These are phyloP conservation scores for Coelinius sp. DNA, from an alignment of 2,888 invertebrate genomes.

Conservation along the genomic window DNA sequence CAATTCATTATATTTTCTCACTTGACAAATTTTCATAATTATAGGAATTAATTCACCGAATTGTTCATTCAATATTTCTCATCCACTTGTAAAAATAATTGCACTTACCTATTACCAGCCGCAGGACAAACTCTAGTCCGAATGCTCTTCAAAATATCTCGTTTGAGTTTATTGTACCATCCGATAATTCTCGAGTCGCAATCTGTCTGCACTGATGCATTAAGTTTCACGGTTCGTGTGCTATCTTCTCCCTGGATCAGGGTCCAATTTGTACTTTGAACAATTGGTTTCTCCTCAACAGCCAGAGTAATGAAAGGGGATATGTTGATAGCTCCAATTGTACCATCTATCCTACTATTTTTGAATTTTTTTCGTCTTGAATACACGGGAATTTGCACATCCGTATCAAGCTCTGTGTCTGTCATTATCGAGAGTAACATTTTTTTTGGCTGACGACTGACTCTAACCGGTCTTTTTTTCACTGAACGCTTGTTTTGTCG, in stretches of 20 bases:
- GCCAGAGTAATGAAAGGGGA: constrained; percentile 10
- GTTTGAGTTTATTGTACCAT: constrained; percentile 56
- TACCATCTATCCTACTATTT: background rate
- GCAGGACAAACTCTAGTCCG: constrained; percentile 54
- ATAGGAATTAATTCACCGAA: background rate
- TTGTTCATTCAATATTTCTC: background rate
- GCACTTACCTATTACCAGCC: constrained; percentile 51
- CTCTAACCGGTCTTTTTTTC: background rate
- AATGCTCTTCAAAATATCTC: constrained; percentile 52
- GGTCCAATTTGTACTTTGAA: constrained; percentile 19
- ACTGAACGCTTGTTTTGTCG: constrained; percentile 10
- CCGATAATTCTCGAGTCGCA: constrained; percentile 39
- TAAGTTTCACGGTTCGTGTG: constrained; percentile 26
- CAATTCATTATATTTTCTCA: background rate
- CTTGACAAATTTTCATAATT: background rate
- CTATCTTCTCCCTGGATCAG: background rate
- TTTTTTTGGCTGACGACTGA: constrained; percentile 32
- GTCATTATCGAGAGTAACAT: constrained; percentile 52
- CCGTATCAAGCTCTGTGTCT: constrained; percentile 41
- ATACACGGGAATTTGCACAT: constrained; percentile 38
- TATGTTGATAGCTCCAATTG: background rate
- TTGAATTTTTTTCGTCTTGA: constrained; percentile 34
- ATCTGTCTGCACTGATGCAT: constrained; percentile 39
- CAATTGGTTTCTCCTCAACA: constrained; percentile 29
- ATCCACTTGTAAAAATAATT: background rate